Percentiles rank a stretch among this genome's conserved stretches.
Evolutionary conservation across 2,113 vertebrate species (phyloP).

Genomic region (Panurus biarmicus): DNA sequence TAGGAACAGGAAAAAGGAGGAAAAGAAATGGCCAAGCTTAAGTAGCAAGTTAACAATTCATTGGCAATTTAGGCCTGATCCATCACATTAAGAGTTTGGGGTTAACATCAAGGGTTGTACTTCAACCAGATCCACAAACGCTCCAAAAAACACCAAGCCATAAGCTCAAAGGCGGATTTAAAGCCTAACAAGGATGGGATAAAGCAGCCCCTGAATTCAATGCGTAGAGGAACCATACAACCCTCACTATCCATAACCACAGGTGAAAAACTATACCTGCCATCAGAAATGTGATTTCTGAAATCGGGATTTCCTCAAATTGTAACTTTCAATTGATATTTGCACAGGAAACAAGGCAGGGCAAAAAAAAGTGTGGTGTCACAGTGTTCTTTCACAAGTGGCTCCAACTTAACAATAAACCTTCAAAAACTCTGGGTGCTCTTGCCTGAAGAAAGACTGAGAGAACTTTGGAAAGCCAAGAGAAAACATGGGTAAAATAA

Average conservation of each 20-base stretch:
- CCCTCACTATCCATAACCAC: neutral
- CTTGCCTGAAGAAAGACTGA: fast-evolving
- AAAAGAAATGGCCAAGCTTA: neutral
- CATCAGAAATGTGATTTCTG: neutral
- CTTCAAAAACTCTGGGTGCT: neutral
- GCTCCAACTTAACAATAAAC: neutral
- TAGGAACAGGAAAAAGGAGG: neutral
- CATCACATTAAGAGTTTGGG: no score
- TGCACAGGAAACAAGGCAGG: neutral
- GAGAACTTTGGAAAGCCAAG: neutral
- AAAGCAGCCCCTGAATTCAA: neutral
- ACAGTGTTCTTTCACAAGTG: neutral
- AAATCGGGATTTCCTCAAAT: neutral
- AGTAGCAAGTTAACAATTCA: neutral
- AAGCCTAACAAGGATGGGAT: neutral
- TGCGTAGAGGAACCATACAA: neutral
- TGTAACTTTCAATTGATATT: neutral
- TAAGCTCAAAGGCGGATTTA: neutral
- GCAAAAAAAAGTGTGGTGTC: neutral
- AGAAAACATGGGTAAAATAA: neutral
- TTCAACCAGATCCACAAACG: neutral
- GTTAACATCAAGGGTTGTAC: neutral
- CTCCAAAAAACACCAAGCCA: neutral
- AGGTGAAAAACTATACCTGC: neutral
- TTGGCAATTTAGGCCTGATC: neutral